Evolutionary conservation across 2,113 vertebrate species (phyloP).

Genomic region (Siniperca chuatsi): DNA sequence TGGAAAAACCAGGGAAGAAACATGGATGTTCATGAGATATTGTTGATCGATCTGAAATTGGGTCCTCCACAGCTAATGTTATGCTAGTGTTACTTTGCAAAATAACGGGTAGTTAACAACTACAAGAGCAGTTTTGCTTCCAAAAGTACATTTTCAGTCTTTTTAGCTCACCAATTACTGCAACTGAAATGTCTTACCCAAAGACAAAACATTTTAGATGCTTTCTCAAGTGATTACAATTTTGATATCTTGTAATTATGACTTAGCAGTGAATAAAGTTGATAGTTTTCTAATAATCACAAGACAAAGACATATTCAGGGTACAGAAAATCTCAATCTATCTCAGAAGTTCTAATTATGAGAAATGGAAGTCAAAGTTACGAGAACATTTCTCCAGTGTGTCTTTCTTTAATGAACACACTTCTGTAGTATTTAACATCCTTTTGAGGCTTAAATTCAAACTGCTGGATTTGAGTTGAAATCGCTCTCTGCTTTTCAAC

Average conservation of each 20-base stretch:
- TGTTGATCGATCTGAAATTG: not conserved
- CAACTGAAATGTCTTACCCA: too few relatives aligned
- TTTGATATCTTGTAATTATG: not conserved
- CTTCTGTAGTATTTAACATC: not conserved
- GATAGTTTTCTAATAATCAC: not conserved
- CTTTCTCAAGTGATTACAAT: not conserved
- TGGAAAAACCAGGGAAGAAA: not conserved
- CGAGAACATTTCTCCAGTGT: not conserved
- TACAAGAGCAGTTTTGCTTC: not conserved
- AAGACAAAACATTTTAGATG: not conserved
- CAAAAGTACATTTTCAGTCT: too few relatives aligned
- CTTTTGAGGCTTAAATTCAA: not conserved
- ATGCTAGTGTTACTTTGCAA: not conserved
- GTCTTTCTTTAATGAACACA: not conserved
- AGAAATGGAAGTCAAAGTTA: not conserved
- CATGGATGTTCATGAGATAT: not conserved
- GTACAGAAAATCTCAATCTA: not conserved
- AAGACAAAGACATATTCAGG: not conserved
- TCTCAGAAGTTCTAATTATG: not conserved
- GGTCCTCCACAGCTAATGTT: not conserved
- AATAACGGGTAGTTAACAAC: not conserved
- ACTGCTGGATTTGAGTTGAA: not conserved
- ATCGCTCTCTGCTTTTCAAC: not conserved
- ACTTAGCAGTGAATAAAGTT: not conserved
- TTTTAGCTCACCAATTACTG: too few relatives aligned